Conservation (phyloP, 2,113 vertebrate genomes). For the Oncorhynchus gorbuscha region DNA sequence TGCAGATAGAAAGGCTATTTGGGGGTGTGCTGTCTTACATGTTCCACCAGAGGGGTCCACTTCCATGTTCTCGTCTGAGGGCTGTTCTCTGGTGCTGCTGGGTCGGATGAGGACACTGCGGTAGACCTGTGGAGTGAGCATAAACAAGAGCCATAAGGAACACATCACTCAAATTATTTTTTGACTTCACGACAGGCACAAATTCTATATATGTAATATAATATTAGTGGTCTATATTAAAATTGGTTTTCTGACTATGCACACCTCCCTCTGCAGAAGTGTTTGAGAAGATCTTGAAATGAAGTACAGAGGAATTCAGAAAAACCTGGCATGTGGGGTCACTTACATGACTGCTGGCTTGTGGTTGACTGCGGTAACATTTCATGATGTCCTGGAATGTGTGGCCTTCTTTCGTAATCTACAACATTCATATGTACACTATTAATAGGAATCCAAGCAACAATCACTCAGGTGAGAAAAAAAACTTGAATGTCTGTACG, state of each 20-base stretch:
- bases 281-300: no score
- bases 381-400: conserved; percentile 98
- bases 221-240: no score
- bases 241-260: no score
- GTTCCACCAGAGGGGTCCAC: conserved; percentile 71
- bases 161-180: neutral
- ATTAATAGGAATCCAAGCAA: neutral
- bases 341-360: conserved; percentile 94
- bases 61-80: conserved; percentile 70
- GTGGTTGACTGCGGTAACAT: conserved; percentile 96
- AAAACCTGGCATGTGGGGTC: neutral
- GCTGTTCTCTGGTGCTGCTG: conserved; percentile 40
- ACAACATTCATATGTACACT: conserved; percentile 12
- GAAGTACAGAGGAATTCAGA: neutral
- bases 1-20: no score
- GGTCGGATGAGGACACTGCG: conserved; percentile 88
- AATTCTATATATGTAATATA: no score
- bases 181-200: no score
- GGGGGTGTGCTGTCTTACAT: conserved; percentile 49
- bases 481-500: no score
- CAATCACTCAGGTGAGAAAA: neutral
- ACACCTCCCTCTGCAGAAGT: no score
- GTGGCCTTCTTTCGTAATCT: conserved; percentile 94
- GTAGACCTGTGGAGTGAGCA: conserved; percentile 80
- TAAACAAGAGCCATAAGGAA: neutral